Base-by-base conservation (phyloP, 2,888 invertebrate species). In the Scaptomyza polygonia region DNA sequence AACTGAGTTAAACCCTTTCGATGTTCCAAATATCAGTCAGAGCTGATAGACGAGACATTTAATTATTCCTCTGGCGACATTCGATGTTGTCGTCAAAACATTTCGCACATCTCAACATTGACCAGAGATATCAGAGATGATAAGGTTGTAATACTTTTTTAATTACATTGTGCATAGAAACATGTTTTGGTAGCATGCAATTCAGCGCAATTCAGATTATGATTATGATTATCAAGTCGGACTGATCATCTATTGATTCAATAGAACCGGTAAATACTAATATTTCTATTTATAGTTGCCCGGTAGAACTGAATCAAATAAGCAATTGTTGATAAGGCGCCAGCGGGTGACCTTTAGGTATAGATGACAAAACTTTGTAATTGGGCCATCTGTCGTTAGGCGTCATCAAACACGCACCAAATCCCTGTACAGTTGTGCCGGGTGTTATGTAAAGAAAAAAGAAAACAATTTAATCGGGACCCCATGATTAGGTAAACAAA, bases 221-320 rank as follows among this genome's bases (percentile, higher is more conserved):
- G 25, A 47, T 59, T 51, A 52, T 55, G 57, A 52, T 29, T 53
- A 71, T 61, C 16, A 16, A 40, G 11, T 8, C 25, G n/a, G 32
- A n/a, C 43, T 39, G 51, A 61, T 77, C 55, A 27, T 55, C 47
- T 42, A 56, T 61, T 14, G 34, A 39, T 66, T 40, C 42, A 43
- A 39, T 27, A 52, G 14, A 53, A 11, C 53, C 34, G 48, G 54
- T 43, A 18, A 36, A 40, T 55, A 47, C 40, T 18, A 69, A 49
- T 12, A 16, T 27, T 6, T 42, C 61, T 75, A 77, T 68, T 65
- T 34, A 78, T 75, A 78, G 73, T 18, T 6, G 12, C 57, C 54
- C 57, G 39, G 21, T 39, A 63, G 40, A 39, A 14, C 39, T 47
- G 29, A 47, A 55, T 63, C 34, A 77, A 74, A 72, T 67, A 43